Conservation (phyloP, 1,140 invertebrate genomes). For the Scaptomyza montana region DNA sequence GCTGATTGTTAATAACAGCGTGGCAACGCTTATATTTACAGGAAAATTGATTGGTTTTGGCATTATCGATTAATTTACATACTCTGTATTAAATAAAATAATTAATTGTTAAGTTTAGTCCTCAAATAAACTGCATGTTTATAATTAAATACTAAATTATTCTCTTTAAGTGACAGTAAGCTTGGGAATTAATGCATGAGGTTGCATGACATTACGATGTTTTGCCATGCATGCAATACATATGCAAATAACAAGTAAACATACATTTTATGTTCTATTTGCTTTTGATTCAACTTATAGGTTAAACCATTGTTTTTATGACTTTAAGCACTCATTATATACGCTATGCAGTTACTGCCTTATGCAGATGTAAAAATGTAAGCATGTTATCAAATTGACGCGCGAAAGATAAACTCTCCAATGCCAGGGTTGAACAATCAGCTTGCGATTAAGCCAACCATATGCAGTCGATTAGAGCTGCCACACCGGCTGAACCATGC, state of each 20-base stretch:
- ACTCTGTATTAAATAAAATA: background rate
- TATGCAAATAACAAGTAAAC: too few relatives aligned
- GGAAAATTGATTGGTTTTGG: background rate
- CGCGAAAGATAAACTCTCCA: background rate
- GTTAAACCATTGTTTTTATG: too few relatives aligned
- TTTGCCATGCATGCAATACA: too few relatives aligned
- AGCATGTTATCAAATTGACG: background rate
- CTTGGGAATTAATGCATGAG: too few relatives aligned
- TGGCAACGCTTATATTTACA: background rate
- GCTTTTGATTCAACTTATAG: too few relatives aligned
- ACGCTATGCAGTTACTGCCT: too few relatives aligned
- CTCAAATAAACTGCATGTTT: background rate
- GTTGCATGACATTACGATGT: too few relatives aligned
- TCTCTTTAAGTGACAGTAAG: too few relatives aligned
- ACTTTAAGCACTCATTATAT: too few relatives aligned
- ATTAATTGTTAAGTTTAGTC: background rate
- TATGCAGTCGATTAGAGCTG: background rate
- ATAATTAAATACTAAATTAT: background rate
- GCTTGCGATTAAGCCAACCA: background rate
- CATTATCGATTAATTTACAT: conserved; percentile 1
- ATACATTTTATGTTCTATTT: too few relatives aligned
- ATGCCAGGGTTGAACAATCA: background rate
- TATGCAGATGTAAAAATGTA: background rate
- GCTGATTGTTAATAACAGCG: background rate
- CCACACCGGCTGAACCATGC: background rate